These are phyloP conservation scores for Patella vulgata DNA, from an alignment of 1,140 invertebrate species.

Conservation along the genomic window DNA sequence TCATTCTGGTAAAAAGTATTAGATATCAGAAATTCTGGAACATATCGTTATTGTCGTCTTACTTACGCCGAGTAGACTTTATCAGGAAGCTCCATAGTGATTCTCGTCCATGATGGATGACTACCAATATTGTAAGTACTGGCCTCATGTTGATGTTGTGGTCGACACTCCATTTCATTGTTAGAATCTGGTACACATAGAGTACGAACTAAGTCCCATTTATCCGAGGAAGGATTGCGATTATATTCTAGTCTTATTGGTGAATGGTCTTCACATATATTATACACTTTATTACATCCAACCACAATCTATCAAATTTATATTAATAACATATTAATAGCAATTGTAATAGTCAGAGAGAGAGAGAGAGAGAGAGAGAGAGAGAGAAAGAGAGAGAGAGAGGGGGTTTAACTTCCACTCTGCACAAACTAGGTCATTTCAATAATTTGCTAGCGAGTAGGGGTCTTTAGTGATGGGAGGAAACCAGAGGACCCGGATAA, in stretches of 20 bases:
- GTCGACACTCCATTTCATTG: constrained; percentile 58
- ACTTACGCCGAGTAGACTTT: constrained; percentile 66
- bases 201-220: constrained; percentile 64
- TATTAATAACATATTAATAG: background rate
- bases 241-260: constrained; percentile 61
- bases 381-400: too few relatives aligned
- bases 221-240: constrained; percentile 52
- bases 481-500: too few relatives aligned
- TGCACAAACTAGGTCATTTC: too few relatives aligned
- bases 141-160: constrained; percentile 62
- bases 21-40: too few relatives aligned
- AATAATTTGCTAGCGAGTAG: too few relatives aligned
- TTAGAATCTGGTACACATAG: constrained; percentile 61
- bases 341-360: background rate
- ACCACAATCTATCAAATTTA: constrained; percentile 57
- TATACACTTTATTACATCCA: constrained; percentile 55
- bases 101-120: constrained; percentile 63
- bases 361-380: too few relatives aligned
- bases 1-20: too few relatives aligned
- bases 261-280: constrained; percentile 41
- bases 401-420: too few relatives aligned
- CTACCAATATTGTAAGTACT: constrained; percentile 60
- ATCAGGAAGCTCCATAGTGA: constrained; percentile 63
- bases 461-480: too few relatives aligned
- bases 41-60: too few relatives aligned